These are phyloP conservation scores for Pituophis catenifer DNA, from an alignment of 2,113 vertebrate genomes.

Conservation along the genomic window DNA sequence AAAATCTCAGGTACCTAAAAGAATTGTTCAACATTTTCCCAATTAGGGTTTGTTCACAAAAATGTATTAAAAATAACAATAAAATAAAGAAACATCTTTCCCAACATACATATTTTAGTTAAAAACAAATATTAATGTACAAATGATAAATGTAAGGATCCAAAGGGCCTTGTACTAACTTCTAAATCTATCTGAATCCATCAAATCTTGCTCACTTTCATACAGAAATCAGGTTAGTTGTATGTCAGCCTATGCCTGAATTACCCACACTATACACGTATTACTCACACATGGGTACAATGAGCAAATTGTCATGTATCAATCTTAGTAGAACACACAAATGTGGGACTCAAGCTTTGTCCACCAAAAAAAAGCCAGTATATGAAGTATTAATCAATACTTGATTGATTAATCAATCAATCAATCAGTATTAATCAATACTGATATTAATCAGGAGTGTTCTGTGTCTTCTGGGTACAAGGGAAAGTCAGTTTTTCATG, in stretches of 20 bases:
- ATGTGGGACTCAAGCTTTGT: not conserved
- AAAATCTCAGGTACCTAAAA: conserved; percentile 93
- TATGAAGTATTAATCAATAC: not conserved
- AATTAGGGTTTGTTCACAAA: not conserved
- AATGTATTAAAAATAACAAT: not conserved
- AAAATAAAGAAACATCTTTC: not conserved
- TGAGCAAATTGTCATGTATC: not conserved
- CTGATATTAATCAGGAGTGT: not conserved
- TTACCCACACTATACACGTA: not conserved
- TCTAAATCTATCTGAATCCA: not conserved
- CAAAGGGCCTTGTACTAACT: not conserved
- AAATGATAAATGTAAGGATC: not conserved
- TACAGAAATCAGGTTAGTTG: not conserved
- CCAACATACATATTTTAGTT: not conserved
- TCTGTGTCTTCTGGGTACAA: not conserved
- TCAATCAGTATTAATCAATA: too few relatives aligned
- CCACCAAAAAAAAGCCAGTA: not conserved
- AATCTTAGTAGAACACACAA: not conserved
- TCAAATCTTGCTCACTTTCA: not conserved
- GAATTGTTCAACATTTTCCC: conserved; percentile 3
- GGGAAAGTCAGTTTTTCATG: not conserved
- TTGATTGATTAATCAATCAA: too few relatives aligned
- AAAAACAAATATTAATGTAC: not conserved
- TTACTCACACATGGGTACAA: not conserved
- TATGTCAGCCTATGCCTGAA: not conserved